Conservation (phyloP, 2,797 vertebrate genomes). For the Rhabdomys pumilio region DNA sequence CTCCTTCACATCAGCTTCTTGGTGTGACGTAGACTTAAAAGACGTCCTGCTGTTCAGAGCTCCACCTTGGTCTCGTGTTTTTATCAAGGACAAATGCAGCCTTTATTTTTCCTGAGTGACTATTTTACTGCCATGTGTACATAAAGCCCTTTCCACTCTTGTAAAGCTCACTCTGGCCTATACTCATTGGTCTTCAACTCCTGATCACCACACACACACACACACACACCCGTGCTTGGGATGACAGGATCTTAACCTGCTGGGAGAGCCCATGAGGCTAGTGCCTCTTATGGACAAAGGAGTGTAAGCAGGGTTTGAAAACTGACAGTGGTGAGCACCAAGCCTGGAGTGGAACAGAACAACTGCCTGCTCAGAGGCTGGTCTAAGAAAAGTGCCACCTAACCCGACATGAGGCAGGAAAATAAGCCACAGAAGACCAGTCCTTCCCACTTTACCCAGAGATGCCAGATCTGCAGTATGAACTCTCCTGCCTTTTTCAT, state of each 20-base stretch:
- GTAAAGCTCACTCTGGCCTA: neutral
- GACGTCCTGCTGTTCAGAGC: neutral
- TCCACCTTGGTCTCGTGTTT: neutral
- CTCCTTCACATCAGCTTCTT: neutral
- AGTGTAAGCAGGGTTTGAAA: neutral
- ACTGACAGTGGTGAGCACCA: neutral
- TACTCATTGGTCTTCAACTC: neutral
- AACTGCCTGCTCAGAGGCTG: neutral
- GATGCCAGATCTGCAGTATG: conserved; percentile 41
- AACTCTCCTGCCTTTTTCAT: conserved; percentile 4
- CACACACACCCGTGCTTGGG: neutral
- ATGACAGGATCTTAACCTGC: neutral
- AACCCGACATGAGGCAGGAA: neutral
- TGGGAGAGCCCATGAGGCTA: neutral
- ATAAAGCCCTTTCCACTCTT: neutral
- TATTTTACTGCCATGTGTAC: too few species aligned
- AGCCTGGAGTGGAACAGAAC: neutral
- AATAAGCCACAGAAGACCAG: neutral
- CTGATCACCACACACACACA: neutral
- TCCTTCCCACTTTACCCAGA: conserved; percentile 34
- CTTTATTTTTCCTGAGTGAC: neutral
- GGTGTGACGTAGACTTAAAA: neutral
- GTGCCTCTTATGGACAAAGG: neutral
- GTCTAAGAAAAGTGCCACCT: neutral
- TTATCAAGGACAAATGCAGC: neutral